Evolutionary conservation across 2,888 invertebrate species (phyloP).

Genomic region (Stenodema calcarata): DNA sequence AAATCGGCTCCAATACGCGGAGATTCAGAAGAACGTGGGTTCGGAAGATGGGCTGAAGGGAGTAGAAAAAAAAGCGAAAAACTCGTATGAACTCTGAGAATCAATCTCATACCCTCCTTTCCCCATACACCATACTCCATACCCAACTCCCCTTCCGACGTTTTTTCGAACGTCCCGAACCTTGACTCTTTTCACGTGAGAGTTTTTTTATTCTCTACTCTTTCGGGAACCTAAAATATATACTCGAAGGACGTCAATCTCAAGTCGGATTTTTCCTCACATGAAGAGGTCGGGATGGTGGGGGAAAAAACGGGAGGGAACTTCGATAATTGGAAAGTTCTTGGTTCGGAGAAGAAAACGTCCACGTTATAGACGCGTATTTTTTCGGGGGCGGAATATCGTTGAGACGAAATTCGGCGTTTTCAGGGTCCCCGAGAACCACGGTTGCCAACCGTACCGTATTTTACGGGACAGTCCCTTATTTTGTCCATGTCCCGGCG

Average conservation of each 20-base stretch:
- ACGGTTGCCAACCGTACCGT: too few species aligned
- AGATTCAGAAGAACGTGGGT: neutral
- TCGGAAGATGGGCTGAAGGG: neutral
- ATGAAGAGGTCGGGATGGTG: neutral
- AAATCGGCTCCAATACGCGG: slow-evolving; percentile 29
- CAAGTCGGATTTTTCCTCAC: neutral
- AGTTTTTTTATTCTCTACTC: neutral
- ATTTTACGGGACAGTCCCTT: too few species aligned
- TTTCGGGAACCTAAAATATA: neutral
- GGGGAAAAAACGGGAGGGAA: neutral
- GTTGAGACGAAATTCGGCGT: too few species aligned
- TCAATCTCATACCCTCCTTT: slow-evolving; percentile 6
- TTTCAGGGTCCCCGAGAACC: too few species aligned
- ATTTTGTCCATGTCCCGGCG: too few species aligned
- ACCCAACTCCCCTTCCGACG: neutral
- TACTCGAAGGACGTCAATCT: slow-evolving; percentile 4
- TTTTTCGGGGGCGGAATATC: too few species aligned
- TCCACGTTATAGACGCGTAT: too few species aligned
- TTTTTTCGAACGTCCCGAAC: neutral
- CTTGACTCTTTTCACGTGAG: neutral
- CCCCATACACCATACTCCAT: neutral
- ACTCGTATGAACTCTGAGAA: slow-evolving; percentile 20
- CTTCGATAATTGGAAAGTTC: slow-evolving; percentile 9
- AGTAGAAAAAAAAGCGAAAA: neutral
- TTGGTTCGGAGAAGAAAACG: neutral